A percentile compares a stretch with the other conserved stretches of the same genome.
These are phyloP conservation scores for Acridotheres tristis DNA, from an alignment of 2,797 vertebrate species.

Conservation along the genomic window DNA sequence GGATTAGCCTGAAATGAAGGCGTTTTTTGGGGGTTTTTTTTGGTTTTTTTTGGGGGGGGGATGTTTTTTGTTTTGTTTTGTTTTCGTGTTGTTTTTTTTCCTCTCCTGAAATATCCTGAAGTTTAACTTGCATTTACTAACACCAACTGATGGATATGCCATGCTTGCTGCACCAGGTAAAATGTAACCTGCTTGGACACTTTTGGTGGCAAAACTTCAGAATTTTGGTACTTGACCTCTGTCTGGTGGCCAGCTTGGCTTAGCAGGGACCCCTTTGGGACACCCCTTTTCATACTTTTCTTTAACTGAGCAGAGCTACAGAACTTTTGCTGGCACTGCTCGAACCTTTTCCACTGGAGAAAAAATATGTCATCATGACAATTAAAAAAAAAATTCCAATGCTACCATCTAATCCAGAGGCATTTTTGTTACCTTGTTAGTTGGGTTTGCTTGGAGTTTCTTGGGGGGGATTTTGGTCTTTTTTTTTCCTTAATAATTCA, in stretches of 20 bases:
- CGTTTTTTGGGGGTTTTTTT: too few relatives aligned
- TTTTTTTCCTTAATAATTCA: background rate
- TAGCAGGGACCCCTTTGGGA: background rate
- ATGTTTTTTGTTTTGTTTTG: background rate
- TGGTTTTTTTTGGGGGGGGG: background rate
- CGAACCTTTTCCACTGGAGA: background rate
- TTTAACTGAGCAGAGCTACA: background rate
- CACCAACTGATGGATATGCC: background rate
- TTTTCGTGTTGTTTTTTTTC: background rate
- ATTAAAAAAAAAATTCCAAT: background rate
- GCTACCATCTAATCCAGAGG: background rate
- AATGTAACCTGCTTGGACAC: background rate
- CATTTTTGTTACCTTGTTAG: background rate
- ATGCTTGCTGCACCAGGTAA: background rate
- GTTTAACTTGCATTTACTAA: background rate
- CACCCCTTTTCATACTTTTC: background rate
- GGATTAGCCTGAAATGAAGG: background rate
- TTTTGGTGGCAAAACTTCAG: background rate
- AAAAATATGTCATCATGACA: background rate
- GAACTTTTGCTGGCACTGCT: background rate
- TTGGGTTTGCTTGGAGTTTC: background rate
- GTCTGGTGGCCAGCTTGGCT: background rate
- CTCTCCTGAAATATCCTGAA: background rate
- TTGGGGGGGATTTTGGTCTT: background rate
- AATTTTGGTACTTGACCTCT: background rate